Percentiles rank a stretch among this genome's conserved stretches.
phyloP scores from a whole-genome alignment of 1,140 invertebrate species.

The Babylonia areolata region DNA sequence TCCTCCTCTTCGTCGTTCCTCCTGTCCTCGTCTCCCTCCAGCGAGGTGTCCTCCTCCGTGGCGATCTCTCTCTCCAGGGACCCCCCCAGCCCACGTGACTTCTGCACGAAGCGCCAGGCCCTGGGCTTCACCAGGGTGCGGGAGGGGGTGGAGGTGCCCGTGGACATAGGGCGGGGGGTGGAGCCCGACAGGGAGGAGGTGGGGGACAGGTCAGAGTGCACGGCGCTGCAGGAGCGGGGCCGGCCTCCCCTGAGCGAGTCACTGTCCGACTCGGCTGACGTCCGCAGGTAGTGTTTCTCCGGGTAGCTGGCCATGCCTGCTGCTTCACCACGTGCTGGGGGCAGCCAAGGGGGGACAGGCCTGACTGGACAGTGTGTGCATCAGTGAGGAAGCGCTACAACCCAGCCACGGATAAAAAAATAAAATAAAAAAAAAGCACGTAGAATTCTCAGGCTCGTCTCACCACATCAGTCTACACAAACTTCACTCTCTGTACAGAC shows the following conservation, averaged over 20 bases:
- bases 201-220: background rate
- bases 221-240: background rate
- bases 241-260: background rate
- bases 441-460: too few relatives aligned
- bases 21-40: slow-evolving; percentile 3
- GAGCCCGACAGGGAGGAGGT: background rate
- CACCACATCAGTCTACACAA: background rate
- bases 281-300: background rate
- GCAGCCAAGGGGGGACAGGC: background rate
- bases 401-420: too few relatives aligned
- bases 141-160: background rate
- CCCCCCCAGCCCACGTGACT: background rate
- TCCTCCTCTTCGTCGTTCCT: background rate
- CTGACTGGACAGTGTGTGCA: background rate
- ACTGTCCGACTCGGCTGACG: background rate
- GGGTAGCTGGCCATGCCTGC: background rate
- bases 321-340: background rate
- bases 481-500: background rate
- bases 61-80: background rate
- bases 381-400: background rate
- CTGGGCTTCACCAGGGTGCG: slow-evolving; percentile 19
- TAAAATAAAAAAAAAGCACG: too few relatives aligned
- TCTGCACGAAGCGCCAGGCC: background rate
- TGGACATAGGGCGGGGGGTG: background rate
- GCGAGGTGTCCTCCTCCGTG: slow-evolving; percentile 9